Base-by-base conservation (phyloP, 2,888 invertebrate genomes). In the Trichogramma dendrolimi region DNA sequence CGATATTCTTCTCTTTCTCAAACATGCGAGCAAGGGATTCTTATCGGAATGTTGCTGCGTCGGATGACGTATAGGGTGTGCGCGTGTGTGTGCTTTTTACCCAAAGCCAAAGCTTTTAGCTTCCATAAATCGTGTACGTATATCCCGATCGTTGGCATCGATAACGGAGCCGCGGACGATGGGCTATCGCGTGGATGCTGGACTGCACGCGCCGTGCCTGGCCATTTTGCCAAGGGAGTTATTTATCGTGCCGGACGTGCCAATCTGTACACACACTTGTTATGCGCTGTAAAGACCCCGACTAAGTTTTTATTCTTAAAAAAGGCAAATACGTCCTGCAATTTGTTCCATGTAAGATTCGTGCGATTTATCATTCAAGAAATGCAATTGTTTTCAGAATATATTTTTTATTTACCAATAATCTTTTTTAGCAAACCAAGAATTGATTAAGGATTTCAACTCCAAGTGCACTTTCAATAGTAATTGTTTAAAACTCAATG, bases 161-260 rank as follows among this genome's bases (percentile, higher is more conserved):
- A 76, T 76, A 76, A 74, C 74, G 72, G 70, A 27, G 27, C 27
- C 68, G 70, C 70, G 68, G 73, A 71, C 73, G 73, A 75, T 75
- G 75, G 68, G 69, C 69, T 75, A 75, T 74, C 74, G 68, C 66
- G 58, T 59, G 55, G 67, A 66, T 60, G 65, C 67, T 65, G 64
- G 66, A 61, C 59, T 54, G 63, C 64, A 64, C 61, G 68, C 62
- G 63, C 56, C 66, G 69, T 69, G 67, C 62, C 67, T 67, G 69
- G 66, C 67, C 71, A 69, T 73, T 74, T 74, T 73, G 69, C 11
- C 27, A n/a, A 14, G 8, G 71, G 68, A 69, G 69, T 68, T 72
- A 75, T 75, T 73, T 75, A 75, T 74, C 67, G 72, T 27, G 43
- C 54, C 57, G 48, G 54, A 67, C 58, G 27, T 27, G 63, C 61